Percentiles rank a stretch among this genome's conserved stretches.
These are phyloP conservation scores for Eubasilissa regina DNA, from an alignment of 1,140 invertebrate species.

Conservation along the genomic window DNA sequence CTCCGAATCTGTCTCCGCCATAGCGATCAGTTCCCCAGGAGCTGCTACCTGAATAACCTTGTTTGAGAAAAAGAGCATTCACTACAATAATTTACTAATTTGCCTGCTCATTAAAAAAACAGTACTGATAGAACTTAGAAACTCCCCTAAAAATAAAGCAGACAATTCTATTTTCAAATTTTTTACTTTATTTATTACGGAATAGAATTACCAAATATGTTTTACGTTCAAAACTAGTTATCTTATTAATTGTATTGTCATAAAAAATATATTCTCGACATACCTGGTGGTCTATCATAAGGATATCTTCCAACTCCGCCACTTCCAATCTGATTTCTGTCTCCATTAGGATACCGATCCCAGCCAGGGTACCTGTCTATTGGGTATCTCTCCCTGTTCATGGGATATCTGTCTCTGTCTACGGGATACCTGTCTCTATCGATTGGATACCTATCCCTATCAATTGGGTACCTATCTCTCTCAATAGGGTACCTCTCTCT, in stretches of 20 bases:
- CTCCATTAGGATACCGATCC: conserved; percentile 69
- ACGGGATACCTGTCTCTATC: conserved; percentile 56
- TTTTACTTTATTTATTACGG: too few species aligned
- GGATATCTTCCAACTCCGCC: conserved; percentile 61
- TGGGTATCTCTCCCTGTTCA: conserved; percentile 67
- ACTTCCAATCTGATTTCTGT: conserved; percentile 62
- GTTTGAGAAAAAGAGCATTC: not conserved
- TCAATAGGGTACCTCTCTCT: conserved; percentile 51
- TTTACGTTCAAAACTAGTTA: too few species aligned
- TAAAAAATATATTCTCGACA: not conserved
- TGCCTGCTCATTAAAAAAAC: too few species aligned
- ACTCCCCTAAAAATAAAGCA: too few species aligned
- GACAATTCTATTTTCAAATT: too few species aligned
- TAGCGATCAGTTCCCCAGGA: conserved; percentile 58
- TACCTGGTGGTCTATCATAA: conserved; percentile 61
- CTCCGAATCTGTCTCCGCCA: conserved; percentile 56
- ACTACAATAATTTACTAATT: not conserved
- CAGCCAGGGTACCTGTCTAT: conserved; percentile 68
- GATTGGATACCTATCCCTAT: conserved; percentile 63
- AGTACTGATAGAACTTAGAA: too few species aligned
- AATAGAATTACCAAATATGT: too few species aligned
- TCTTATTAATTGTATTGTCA: too few species aligned
- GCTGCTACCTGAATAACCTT: conserved; percentile 38
- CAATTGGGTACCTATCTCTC: conserved; percentile 62
- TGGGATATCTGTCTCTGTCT: conserved; percentile 62